Conservation (phyloP, 2,797 vertebrate species). For the Leuciscus waleckii region DNA sequence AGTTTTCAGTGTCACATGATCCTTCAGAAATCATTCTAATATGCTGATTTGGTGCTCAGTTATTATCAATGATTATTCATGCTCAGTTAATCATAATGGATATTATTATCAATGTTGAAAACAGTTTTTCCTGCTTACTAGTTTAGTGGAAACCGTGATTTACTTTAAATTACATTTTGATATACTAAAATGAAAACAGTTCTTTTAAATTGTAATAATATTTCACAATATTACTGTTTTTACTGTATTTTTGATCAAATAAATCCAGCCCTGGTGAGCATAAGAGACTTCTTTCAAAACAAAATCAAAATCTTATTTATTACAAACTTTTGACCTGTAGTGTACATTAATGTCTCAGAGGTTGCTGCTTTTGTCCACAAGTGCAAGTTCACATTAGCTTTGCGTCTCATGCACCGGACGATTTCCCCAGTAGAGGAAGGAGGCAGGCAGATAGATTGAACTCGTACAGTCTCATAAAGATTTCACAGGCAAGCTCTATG, state of each 20-base stretch:
- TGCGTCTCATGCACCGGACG: conserved; percentile 36
- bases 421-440: conserved; percentile 73
- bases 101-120: neutral
- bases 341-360: neutral
- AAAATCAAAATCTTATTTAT: neutral
- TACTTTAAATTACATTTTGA: neutral
- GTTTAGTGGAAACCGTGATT: neutral
- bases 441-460: conserved; percentile 75
- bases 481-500: conserved; percentile 78
- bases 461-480: conserved; percentile 78
- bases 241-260: neutral
- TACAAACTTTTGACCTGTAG: neutral
- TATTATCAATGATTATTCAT: neutral
- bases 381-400: conserved; percentile 43
- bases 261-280: neutral
- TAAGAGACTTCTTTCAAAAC: neutral
- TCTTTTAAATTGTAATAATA: neutral
- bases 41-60: neutral
- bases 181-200: neutral
- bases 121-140: neutral
- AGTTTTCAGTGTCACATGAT: neutral
- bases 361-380: conserved; percentile 38
- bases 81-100: neutral
- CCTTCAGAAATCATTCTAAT: neutral
- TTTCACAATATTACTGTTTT: neutral